Conservation (phyloP, 2,888 invertebrate genomes). For the Lasioglossum marginatum region DNA sequence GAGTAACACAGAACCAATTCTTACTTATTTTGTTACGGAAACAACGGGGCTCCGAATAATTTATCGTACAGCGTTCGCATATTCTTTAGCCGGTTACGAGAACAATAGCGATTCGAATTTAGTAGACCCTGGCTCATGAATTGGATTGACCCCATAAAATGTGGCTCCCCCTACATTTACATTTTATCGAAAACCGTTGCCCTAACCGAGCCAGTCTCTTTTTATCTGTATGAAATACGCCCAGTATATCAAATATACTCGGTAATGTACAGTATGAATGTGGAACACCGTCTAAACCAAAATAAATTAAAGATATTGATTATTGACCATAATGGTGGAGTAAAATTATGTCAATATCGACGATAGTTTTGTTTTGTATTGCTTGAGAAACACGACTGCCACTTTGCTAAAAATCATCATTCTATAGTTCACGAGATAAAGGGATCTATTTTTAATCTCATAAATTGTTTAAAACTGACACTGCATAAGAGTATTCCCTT, state of each 20-base stretch:
- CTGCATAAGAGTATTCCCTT: background rate
- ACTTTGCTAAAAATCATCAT: too few species aligned
- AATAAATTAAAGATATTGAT: background rate
- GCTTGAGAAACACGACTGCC: too few species aligned
- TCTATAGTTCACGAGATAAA: too few species aligned
- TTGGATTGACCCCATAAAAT: constrained; percentile 43
- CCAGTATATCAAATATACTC: background rate
- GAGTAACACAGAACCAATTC: background rate
- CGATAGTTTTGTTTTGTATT: too few species aligned
- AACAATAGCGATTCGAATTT: constrained; percentile 35
- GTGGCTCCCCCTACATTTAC: constrained; percentile 28
- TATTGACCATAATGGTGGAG: background rate
- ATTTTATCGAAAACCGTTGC: constrained; percentile 35
- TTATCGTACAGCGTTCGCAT: constrained; percentile 6
- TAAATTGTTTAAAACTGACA: background rate
- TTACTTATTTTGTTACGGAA: background rate
- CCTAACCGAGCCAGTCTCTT: constrained; percentile 1
- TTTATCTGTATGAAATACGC: background rate
- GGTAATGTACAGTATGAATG: background rate
- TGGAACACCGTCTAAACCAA: background rate
- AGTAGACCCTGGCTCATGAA: constrained; percentile 30
- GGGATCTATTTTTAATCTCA: too few species aligned
- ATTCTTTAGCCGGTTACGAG: constrained; percentile 13
- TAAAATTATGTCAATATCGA: too few species aligned
- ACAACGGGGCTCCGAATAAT: constrained; percentile 15